Base-by-base conservation (phyloP, 2,888 invertebrate species). In the Kryphioiulus occultus region DNA sequence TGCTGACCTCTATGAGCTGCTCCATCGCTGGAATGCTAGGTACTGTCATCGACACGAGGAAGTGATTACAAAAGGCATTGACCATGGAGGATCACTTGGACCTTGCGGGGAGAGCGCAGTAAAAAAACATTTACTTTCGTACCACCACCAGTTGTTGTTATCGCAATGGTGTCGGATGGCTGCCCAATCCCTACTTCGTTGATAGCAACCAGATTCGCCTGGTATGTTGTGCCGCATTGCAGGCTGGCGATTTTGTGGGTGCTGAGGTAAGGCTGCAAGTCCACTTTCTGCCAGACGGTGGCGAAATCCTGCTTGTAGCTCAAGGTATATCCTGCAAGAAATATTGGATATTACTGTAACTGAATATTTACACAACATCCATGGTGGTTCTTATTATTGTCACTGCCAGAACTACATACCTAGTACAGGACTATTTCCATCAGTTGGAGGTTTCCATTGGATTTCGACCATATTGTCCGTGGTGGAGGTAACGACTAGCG, bases 91-190 rank as follows among this genome's bases (percentile, higher is more conserved):
- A 84, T 84, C 19, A 5, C 19, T 84, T 84, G 84, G 17, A 39
- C 39, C 26, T 19, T 59, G 47, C 47, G 2, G 47, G 47, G 47
- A 47, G 47, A 47, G 17, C 47, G 9, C 59, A 59, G 59, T 59
- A 47, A 47, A 59, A 9, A 59, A 59, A 59, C 84, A 84, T 84
- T 84, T 84, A 84, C 22, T 17, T 88, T 32, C 53, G 53, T 85
- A 88, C 88, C 88, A 47, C 85, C 85, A 26, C 88, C 88, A 68
- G 53, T 68, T n/a, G 88, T 88, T 30, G 88, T 88, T 39, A 53
- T 86, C 19, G 83, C 39, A 32, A 83, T 82, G 0, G 85, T 88
- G 32, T 88, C 88, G 1, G 88, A 88, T 26, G 88, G 78, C 30
- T 86, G 86, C 30, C 88, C 83, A 82, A 39, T 39, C 26, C 88